Evolutionary conservation across 2,797 vertebrate species (phyloP).

Genomic region (Coluber constrictor): DNA sequence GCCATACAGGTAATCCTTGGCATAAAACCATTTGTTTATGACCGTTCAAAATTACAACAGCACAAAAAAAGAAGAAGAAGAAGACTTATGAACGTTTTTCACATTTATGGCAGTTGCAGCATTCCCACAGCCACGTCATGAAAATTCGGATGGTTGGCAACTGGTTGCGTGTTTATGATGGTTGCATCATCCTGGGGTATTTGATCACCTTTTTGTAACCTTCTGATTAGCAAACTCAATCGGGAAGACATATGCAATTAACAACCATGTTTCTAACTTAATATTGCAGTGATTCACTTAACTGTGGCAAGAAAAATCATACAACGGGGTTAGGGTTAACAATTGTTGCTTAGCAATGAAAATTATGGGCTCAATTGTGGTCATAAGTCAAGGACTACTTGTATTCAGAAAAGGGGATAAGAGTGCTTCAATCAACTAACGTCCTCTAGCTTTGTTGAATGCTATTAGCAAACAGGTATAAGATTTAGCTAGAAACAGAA

Average conservation of each 20-base stretch:
- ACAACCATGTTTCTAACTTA: neutral
- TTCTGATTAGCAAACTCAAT: neutral
- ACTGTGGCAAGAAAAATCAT: neutral
- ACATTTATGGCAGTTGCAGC: neutral
- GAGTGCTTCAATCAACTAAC: neutral
- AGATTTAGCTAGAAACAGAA: neutral
- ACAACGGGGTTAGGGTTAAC: too few relatives aligned
- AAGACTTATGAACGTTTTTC: neutral
- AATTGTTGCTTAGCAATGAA: too few relatives aligned
- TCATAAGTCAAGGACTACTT: neutral
- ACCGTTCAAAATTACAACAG: neutral
- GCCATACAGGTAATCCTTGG: neutral
- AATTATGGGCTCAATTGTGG: neutral
- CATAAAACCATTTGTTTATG: neutral
- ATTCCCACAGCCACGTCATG: rapidly evolving
- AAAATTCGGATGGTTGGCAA: neutral
- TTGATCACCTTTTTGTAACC: neutral
- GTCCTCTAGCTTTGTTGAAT: neutral
- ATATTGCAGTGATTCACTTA: neutral
- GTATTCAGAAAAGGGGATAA: neutral
- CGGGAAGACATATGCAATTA: neutral
- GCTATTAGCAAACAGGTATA: neutral
- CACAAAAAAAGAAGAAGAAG: too few relatives aligned
- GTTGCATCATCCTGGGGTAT: neutral
- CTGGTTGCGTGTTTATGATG: neutral